Conservation (phyloP, 2,797 vertebrate species). For the Orientallactaga sibirica region DNA sequence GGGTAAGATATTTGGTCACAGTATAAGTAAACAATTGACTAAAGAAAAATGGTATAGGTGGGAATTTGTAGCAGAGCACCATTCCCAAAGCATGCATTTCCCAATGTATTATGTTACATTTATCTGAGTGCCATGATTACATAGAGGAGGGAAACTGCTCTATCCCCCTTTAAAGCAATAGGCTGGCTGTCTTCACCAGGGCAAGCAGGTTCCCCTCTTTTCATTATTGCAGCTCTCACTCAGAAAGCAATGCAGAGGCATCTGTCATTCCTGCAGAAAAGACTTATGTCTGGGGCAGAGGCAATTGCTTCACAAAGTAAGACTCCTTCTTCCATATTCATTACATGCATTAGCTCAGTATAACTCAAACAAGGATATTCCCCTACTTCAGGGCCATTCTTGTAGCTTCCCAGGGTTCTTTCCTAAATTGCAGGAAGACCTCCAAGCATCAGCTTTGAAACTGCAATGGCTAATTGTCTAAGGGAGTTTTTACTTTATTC, state of each 20-base stretch:
- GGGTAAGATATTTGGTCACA: neutral
- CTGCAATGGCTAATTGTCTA: conserved; percentile 61
- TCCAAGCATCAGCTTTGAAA: conserved; percentile 33
- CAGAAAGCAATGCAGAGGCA: neutral
- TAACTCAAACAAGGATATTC: neutral
- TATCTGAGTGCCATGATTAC: neutral
- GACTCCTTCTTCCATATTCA: conserved; percentile 29
- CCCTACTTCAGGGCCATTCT: conserved; percentile 32
- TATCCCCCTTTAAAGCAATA: neutral
- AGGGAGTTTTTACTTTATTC: conserved; percentile 46
- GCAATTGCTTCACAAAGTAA: conserved; percentile 38
- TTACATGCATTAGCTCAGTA: neutral
- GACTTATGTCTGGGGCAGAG: neutral
- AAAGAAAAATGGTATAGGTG: neutral
- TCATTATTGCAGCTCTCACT: neutral
- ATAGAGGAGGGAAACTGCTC: neutral
- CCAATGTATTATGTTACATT: neutral
- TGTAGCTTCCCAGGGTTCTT: conserved; percentile 53
- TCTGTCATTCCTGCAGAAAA: neutral
- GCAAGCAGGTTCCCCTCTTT: neutral
- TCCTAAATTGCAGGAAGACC: conserved; percentile 39
- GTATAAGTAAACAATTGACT: neutral
- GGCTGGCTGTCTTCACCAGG: neutral
- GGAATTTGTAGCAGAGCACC: neutral
- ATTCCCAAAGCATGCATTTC: neutral